Evolutionary conservation across 2,113 vertebrate genomes (phyloP), one percentile per base, ranked within the genome.

Genomic region (Gymnocephalus cernua): DNA sequence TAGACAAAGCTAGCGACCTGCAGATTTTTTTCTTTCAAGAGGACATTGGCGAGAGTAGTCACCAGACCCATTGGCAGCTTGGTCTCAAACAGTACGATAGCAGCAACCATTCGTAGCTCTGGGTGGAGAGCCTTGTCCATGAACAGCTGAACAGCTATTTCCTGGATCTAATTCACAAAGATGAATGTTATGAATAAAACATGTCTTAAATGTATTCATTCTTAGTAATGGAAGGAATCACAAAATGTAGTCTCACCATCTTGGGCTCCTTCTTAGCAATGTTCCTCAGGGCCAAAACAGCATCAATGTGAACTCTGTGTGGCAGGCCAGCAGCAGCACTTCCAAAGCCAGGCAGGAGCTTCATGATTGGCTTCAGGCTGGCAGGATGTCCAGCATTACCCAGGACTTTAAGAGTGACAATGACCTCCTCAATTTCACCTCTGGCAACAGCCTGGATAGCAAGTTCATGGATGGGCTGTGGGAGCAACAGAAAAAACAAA

Each of bases 1-100:
- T 96, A 97, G 44, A 94, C 84, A 19, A 97, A 97, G 78, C 95
- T 97, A 53, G 91, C 90, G 38, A 98, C 87, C 75, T 98, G 96
- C 88, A 96, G 32, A 79, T 92, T 96, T 35, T 53, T 65, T 77
- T 98, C 97, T 18, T 90, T 95, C 80, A 90, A 75, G 57, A 95
- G 75, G 66, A 89, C 86, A 0, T 92, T 87, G 16, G 96, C 95
- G 32, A 98, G 65, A 0, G 86, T 83, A 11, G 79, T 91, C 59
- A 97, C 90, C 18, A 96, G 83, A 68, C 95, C 86, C 47, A 95
- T 87, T 27, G 94, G 87, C 38, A 96, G 94, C 61, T 90, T 95
- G 4, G 95, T 94, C 88, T 97, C 96, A 87, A 98, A 96, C 67
- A 98, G 87, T 25, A 94, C 90, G 12, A 94, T 86, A 57, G 94